phyloP scores from a whole-genome alignment of 2,888 invertebrate genomes.

The Cheilosia variabilis region DNA sequence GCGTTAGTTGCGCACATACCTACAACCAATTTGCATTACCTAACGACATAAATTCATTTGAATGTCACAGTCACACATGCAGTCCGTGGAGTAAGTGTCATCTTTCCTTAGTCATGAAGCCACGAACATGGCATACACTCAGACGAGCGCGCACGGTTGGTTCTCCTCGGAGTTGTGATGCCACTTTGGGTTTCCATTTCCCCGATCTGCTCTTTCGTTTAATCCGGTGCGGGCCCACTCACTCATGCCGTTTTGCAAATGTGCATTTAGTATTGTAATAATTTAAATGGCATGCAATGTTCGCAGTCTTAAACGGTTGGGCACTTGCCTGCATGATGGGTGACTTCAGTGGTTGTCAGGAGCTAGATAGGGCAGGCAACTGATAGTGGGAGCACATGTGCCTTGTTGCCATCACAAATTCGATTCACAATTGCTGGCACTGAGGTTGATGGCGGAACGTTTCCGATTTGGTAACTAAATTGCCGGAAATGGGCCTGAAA shows the following conservation, averaged over 20 bases:
- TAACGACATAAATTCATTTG: constrained; percentile 63
- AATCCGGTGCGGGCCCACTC: constrained; percentile 33
- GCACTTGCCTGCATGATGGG: constrained; percentile 45
- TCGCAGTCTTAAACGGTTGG: constrained; percentile 29
- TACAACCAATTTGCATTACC: constrained; percentile 58
- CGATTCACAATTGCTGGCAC: constrained; percentile 9
- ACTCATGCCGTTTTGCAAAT: constrained; percentile 35
- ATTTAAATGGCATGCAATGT: constrained; percentile 57
- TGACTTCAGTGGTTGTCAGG: constrained; percentile 21
- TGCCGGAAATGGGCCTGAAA: background rate
- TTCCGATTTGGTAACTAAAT: constrained; percentile 3
- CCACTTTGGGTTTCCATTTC: constrained; percentile 4
- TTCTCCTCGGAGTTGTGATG: constrained; percentile 11
- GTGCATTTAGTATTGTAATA: constrained; percentile 60
- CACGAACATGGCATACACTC: background rate
- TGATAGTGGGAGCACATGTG: background rate
- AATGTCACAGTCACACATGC: constrained; percentile 51
- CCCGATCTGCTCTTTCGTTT: constrained; percentile 5
- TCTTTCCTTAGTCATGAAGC: constrained; percentile 35
- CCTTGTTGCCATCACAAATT: constrained; percentile 16
- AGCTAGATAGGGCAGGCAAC: constrained; percentile 1
- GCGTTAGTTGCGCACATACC: constrained; percentile 27
- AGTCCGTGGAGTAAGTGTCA: constrained; percentile 43
- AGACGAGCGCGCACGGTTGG: background rate
- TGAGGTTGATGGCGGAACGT: background rate